Percentiles rank a stretch among this genome's conserved stretches.
phyloP scores from a whole-genome alignment of 2,888 invertebrate genomes.

The Cacoxenus indagator region DNA sequence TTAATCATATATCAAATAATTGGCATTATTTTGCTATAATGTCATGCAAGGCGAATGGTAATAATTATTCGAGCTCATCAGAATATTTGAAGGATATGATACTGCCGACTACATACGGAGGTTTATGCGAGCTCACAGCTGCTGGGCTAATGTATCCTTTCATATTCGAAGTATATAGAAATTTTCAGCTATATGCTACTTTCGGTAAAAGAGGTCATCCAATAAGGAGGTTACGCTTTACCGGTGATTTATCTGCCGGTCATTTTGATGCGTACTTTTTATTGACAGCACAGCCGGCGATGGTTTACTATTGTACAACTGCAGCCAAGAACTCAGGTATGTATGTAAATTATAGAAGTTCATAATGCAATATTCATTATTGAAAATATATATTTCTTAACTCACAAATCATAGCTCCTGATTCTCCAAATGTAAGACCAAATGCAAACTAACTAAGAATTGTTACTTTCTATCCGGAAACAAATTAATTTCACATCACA shows the following conservation, averaged over 20 bases:
- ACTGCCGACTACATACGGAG: constrained; percentile 19
- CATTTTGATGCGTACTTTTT: constrained; percentile 32
- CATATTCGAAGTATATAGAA: constrained; percentile 25
- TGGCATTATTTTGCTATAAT: constrained; percentile 11
- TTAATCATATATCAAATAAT: constrained; percentile 4
- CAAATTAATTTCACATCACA: too few relatives aligned
- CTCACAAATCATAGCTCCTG: too few relatives aligned
- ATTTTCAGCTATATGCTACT: constrained; percentile 8
- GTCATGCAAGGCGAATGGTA: constrained; percentile 17
- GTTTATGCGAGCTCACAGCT: constrained; percentile 22
- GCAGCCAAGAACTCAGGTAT: too few relatives aligned
- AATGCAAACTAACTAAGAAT: too few relatives aligned
- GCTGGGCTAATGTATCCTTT: constrained; percentile 22
- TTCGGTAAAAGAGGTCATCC: not conserved
- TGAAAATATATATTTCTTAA: too few relatives aligned
- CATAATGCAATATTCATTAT: too few relatives aligned
- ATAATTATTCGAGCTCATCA: constrained; percentile 19
- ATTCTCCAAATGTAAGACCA: too few relatives aligned
- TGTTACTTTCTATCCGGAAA: too few relatives aligned
- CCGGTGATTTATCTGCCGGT: not conserved
- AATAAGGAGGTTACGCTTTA: constrained; percentile 16
- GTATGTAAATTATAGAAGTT: too few relatives aligned
- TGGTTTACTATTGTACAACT: too few relatives aligned
- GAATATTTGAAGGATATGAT: constrained; percentile 24
- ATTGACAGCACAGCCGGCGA: too few relatives aligned